phyloP scores from a whole-genome alignment of 2,888 invertebrate species.

The Anaspis maculata region DNA sequence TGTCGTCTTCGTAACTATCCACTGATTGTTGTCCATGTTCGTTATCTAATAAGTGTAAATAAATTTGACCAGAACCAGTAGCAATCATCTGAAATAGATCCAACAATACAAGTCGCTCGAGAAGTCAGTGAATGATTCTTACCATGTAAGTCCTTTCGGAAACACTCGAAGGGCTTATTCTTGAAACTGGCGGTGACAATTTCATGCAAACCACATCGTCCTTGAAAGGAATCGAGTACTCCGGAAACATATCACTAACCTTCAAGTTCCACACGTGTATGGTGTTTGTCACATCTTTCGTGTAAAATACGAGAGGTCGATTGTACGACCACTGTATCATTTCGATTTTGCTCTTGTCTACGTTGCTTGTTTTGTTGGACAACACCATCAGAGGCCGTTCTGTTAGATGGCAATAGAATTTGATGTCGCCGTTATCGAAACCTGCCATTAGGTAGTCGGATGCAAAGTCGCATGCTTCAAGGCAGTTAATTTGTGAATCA shows the following conservation, averaged over 20 bases:
- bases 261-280: conserved; percentile 49
- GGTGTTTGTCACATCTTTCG: conserved; percentile 41
- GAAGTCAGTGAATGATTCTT: too few relatives aligned
- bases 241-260: conserved; percentile 45
- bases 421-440: conserved; percentile 45
- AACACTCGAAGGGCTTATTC: conserved; percentile 4
- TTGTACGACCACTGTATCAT: conserved; percentile 47
- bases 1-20: conserved; percentile 38
- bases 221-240: conserved; percentile 40
- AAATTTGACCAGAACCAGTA: conserved; percentile 39
- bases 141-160: conserved; percentile 42
- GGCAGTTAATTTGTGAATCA: conserved; percentile 37
- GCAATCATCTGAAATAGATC: conserved; percentile 45
- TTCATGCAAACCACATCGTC: conserved; percentile 41
- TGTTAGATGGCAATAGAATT: conserved; percentile 40
- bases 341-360: conserved; percentile 32
- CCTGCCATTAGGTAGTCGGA: conserved; percentile 45
- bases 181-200: conserved; percentile 36
- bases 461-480: conserved; percentile 45
- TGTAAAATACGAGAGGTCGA: conserved; percentile 46
- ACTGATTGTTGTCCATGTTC: conserved; percentile 38
- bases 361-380: conserved; percentile 31
- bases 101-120: too few relatives aligned
- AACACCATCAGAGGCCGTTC: conserved; percentile 40
- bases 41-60: conserved; percentile 43